These are phyloP conservation scores for Dreissena rostriformis DNA, from an alignment of 1,140 invertebrate species.

Conservation along the genomic window DNA sequence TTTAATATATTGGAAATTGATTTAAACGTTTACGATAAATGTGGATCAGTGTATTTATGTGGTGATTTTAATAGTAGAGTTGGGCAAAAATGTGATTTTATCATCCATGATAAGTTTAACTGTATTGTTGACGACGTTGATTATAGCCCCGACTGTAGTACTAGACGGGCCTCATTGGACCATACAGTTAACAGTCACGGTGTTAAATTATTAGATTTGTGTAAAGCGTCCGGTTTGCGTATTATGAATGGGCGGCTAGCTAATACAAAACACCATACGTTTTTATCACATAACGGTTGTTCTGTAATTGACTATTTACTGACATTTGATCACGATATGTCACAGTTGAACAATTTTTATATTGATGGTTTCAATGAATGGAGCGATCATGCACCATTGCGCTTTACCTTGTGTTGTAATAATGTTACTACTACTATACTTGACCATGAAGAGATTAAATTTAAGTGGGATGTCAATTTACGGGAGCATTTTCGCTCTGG, in stretches of 20 bases:
- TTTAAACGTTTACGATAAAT: too few relatives aligned
- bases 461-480: neutral
- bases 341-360: neutral
- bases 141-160: too few relatives aligned
- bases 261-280: neutral
- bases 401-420: slow-evolving; percentile 8
- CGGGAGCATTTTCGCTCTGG: neutral
- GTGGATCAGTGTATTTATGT: too few relatives aligned
- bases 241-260: slow-evolving; percentile 29
- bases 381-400: slow-evolving; percentile 16
- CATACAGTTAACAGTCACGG: slow-evolving; percentile 2
- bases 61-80: too few relatives aligned
- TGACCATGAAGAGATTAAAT: neutral
- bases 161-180: too few relatives aligned
- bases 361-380: neutral
- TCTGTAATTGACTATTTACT: slow-evolving; percentile 29
- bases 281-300: slow-evolving; percentile 5
- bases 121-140: too few relatives aligned
- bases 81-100: too few relatives aligned
- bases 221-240: neutral
- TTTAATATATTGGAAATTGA: too few relatives aligned
- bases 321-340: neutral
- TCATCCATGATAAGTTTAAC: too few relatives aligned
- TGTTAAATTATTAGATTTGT: slow-evolving; percentile 17
- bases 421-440: neutral